These are phyloP conservation scores for Pachyramphus minor DNA, from an alignment of 2,113 vertebrate genomes.

Conservation along the genomic window DNA sequence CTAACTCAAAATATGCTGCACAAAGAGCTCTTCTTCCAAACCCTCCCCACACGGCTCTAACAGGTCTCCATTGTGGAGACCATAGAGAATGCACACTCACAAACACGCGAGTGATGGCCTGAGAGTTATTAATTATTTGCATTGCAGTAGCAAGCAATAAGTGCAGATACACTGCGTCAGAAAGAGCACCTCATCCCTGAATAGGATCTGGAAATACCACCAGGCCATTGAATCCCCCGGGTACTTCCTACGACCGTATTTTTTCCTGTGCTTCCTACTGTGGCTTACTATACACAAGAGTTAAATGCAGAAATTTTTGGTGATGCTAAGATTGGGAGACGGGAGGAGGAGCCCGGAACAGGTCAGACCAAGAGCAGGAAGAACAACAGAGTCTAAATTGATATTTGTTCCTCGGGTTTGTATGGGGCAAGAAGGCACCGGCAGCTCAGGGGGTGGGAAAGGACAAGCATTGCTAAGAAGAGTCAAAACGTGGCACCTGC, in stretches of 20 bases:
- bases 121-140: neutral
- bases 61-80: neutral
- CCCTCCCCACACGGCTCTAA: neutral
- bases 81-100: accelerated
- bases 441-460: neutral
- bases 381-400: neutral
- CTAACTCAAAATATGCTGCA: neutral
- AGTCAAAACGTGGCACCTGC: neutral
- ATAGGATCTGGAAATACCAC: neutral
- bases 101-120: accelerated
- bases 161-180: accelerated
- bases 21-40: neutral
- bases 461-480: neutral
- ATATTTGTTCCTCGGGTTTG: neutral
- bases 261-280: neutral
- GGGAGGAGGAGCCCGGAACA: neutral
- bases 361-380: neutral
- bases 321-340: neutral
- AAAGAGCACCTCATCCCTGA: neutral
- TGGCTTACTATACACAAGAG: neutral
- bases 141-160: neutral
- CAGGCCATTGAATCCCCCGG: neutral
- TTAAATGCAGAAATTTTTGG: neutral
- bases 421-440: neutral
- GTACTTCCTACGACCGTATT: neutral